A percentile compares a stretch with the other conserved stretches of the same genome.
phyloP scores from a whole-genome alignment of 2,113 vertebrate species.

The Gopherus evgoodei region DNA sequence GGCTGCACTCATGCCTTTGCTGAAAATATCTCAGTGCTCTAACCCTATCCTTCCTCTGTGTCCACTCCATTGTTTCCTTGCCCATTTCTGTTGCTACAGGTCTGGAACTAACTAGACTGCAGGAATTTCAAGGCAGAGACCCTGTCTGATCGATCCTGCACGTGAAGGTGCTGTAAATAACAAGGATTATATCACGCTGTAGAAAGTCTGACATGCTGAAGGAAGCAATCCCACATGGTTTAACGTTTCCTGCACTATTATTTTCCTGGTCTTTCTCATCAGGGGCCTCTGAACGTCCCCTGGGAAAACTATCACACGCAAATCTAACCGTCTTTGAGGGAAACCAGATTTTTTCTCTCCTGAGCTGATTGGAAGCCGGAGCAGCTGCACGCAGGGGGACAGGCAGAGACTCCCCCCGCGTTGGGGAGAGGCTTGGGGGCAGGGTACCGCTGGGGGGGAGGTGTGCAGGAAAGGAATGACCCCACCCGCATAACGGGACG shows the following conservation, averaged over 20 bases:
- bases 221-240: not conserved
- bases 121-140: no score
- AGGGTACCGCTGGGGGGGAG: no score
- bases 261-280: not conserved
- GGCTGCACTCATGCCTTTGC: rapidly evolving
- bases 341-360: not conserved
- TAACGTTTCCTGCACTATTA: not conserved
- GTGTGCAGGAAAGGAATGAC: not conserved
- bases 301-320: not conserved
- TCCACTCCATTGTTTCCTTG: no score
- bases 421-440: no score
- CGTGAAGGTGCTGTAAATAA: no score
- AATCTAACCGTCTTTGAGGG: not conserved
- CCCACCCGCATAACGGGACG: not conserved
- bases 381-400: no score
- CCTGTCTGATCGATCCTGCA: no score
- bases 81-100: no score
- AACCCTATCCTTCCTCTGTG: no score
- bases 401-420: not conserved
- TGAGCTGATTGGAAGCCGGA: not conserved
- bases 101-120: no score
- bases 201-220: not conserved
- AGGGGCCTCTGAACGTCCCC: not conserved
- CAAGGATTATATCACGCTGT: not conserved
- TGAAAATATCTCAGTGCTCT: not conserved